Base-by-base conservation (phyloP, 2,113 vertebrate species). In the Sinocyclocheilus anophthalmus region DNA sequence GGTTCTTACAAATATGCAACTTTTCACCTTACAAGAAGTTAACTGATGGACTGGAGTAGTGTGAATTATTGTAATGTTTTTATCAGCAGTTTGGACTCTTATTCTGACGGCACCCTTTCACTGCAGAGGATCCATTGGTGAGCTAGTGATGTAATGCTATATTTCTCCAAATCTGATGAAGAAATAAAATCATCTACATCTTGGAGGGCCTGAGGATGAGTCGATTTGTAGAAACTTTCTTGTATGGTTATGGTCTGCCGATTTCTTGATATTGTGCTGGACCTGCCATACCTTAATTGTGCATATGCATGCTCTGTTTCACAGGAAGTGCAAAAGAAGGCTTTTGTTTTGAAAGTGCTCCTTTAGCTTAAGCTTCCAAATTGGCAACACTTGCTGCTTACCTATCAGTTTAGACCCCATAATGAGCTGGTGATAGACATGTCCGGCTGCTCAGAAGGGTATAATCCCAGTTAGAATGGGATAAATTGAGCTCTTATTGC, bases 401-500 rank as follows among this genome's bases (percentile, higher is more conserved):
- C 63, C 61, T 69, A 69, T 18, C 67, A 37, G 30, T 30, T 70
- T 4, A 70, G 67, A 37, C 67, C 14, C 30, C 67, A 20, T 70
- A 37, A 70, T 70, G 67, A 37, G 30, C 30, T 69, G 67, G 33
- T 70, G 30, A 37, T 37, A 70, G 67, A 37, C 30, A 70, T 37
- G 67, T 70, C 30, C 67, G 33, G 18, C 67, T 70, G 33, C 67
- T 70, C 67, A 70, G 67, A 37, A 16, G 16, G 67, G 63, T 7
- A 67, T 72, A 39, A 72, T 70, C 33, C 67, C 20, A 42, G 69
- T 42, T n/a, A 72, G 69, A 72, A 72, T 6, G 10, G 18, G 37
- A 72, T 42, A 42, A 42, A 72, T 42, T 72, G 39, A 72, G 69
- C 37, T 72, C 69, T 72, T 42, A 72, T 72, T 72, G 37, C 69